Evolutionary conservation across 2,888 invertebrate species (phyloP).

Genomic region (Chelonus formosanus): DNA sequence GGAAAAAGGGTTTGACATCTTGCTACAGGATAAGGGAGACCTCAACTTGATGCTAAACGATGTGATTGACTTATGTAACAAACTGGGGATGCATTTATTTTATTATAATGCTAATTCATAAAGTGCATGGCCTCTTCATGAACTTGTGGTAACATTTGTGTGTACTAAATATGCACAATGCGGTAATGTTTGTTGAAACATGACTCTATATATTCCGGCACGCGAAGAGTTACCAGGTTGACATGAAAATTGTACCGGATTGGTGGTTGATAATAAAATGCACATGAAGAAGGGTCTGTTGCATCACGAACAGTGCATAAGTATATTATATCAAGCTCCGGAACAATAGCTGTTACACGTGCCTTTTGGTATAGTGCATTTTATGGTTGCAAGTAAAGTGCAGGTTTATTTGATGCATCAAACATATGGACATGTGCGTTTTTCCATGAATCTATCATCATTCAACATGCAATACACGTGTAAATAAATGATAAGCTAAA

Average conservation of each 20-base stretch:
- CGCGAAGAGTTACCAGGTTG: neutral
- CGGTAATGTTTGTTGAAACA: no score
- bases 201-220: neutral
- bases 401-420: no score
- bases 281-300: neutral
- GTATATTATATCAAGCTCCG: neutral
- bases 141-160: neutral
- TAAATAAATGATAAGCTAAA: no score
- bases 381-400: no score
- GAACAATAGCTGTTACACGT: constrained; percentile 41
- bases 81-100: constrained; percentile 10
- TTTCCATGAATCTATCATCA: no score
- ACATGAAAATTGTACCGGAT: neutral
- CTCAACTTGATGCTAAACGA: neutral
- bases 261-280: neutral
- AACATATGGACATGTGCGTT: no score
- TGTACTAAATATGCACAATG: neutral
- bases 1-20: constrained; percentile 13
- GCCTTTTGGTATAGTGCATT: constrained; percentile 22
- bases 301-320: neutral
- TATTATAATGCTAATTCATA: constrained; percentile 13
- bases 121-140: neutral
- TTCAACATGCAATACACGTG: no score
- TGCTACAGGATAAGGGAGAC: neutral
- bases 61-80: constrained; percentile 15